Evolutionary conservation across 2,113 vertebrate species (phyloP), one percentile per base, ranked within the genome.

Genomic region (Proteles cristata): DNA sequence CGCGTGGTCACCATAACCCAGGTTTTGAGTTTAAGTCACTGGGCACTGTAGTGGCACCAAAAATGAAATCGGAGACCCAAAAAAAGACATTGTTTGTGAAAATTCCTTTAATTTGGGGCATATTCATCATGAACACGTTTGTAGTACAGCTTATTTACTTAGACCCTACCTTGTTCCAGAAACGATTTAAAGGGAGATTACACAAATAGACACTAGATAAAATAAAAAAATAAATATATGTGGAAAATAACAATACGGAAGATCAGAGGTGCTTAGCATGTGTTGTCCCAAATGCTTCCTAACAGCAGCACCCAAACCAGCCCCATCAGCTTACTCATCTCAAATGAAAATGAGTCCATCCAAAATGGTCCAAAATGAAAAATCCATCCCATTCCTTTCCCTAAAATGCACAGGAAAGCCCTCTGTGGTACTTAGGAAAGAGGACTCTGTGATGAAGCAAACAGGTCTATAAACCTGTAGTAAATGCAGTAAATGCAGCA

Each of bases 171-270:
- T 89, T 63, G n/a, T 35, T 85, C 35, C 82, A 79, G 63, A 35
- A 45, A 86, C 53, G 66, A 89, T 35, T 93, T 87, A 71, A 88
- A 90, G 35, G 31, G 82, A 73, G 88, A 89, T 95, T 82, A 83
- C 31, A 86, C 25, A 94, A 81, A 96, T 19, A 55, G 25, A 79
- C 35, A 82, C 7, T 73, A 85, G 79, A 58, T 82, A 90, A 85
- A 97, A 89, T 66, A 9, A 45, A 90, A 90, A 83, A 81, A 92
- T 50, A 96, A 83, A 94, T 35, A 35, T 17, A 68, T 5, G 23
- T 80, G 45, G 73, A 69, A 85, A 88, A 93, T 39, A 77, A 93
- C 88, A 16, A 33, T 26, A 61, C 85, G 74, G 35, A 65, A 43
- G 39, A 69, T 74, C 79, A 74, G 69, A 82, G 61, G 61, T 33